Evolutionary conservation across 2,888 invertebrate species (phyloP).

Genomic region (Drosophila birchii): DNA sequence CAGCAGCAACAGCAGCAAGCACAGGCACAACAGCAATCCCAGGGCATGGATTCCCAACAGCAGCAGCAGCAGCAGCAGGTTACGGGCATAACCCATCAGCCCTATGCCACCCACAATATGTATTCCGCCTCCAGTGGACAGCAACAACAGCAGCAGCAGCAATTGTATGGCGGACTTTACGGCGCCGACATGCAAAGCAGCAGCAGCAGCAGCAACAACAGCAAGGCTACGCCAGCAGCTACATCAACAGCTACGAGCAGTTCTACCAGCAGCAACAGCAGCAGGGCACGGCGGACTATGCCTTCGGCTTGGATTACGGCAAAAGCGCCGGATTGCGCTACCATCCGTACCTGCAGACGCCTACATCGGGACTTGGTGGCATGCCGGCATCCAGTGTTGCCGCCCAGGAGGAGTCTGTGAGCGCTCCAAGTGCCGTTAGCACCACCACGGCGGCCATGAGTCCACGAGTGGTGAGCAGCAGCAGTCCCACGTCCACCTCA

Average conservation of each 20-base stretch:
- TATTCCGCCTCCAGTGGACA: conserved; percentile 45
- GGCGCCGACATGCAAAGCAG: conserved; percentile 73
- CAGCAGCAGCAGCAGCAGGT: conserved; percentile 65
- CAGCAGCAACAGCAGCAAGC: conserved; percentile 84
- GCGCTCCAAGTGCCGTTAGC: conserved; percentile 44
- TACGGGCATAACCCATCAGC: conserved; percentile 80
- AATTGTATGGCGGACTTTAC: conserved; percentile 65
- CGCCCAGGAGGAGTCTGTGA: conserved; percentile 48
- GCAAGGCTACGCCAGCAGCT: conserved; percentile 69
- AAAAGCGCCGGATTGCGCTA: conserved; percentile 77
- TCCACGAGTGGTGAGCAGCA: conserved; percentile 84
- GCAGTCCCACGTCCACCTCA: conserved; percentile 83
- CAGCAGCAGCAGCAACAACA: conserved; percentile 79
- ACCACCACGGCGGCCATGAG: conserved; percentile 82
- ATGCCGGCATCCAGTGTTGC: conserved; percentile 26
- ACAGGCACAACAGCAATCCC: conserved; percentile 54
- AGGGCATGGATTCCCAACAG: conserved; percentile 83
- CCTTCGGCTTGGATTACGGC: conserved; percentile 61
- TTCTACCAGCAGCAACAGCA: conserved; percentile 83
- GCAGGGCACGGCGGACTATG: conserved; percentile 38
- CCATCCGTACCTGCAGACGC: conserved; percentile 81
- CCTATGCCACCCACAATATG: conserved; percentile 73
- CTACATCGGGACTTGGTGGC: conserved; percentile 63
- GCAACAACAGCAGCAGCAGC: conserved; percentile 81
- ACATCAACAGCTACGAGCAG: conserved; percentile 83